Base-by-base conservation (phyloP, 2,888 invertebrate genomes). In the Luperina nickerlii region DNA sequence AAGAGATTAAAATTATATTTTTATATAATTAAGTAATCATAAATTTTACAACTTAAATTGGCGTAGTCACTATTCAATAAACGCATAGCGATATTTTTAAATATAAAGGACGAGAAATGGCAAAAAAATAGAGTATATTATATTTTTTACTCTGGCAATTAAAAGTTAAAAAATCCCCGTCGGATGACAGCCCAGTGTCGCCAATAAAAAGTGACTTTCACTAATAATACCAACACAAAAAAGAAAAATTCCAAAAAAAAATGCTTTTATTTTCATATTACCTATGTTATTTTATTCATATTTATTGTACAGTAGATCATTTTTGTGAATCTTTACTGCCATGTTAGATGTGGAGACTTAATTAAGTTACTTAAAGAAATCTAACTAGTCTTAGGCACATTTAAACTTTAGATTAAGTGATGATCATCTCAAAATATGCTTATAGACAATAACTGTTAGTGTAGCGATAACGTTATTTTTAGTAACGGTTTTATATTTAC, bases 341-440 rank as follows among this genome's bases (percentile, higher is more conserved):
- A 92, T 91, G 85, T 73, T 87, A 84, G 81, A 87, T 81, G 74
- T 89, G 90, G 86, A 87, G 85, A 78, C 82, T 83, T 82, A 88
- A 79, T 74, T 86, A 82, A 83, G 84, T 86, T 86, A 86, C 87
- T 89, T 90, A 89, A 86, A 87, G 88, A 89, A 87, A 89, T 84
- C 82, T 88, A 90, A 91, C 93, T 94, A 94, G 93, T 94, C 94
- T 92, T 94, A 93, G 92, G 89, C 83, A 74, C 90, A 89, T 86
- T 87, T 87, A 87, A 87, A 87, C 72, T 75, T 71, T 86, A 89
- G 79, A 80, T 65, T 90, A 83, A 85, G 76, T 68, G 54, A 84
- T 57, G 60, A 76, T 74, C 77, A 88, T 89, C 87, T 87, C 88
- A 89, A 76, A 74, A 79, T 85, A 87, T 89, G 85, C 82, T 83